Evolutionary conservation across 2,113 vertebrate species (phyloP).

Genomic region (Sprattus sprattus): DNA sequence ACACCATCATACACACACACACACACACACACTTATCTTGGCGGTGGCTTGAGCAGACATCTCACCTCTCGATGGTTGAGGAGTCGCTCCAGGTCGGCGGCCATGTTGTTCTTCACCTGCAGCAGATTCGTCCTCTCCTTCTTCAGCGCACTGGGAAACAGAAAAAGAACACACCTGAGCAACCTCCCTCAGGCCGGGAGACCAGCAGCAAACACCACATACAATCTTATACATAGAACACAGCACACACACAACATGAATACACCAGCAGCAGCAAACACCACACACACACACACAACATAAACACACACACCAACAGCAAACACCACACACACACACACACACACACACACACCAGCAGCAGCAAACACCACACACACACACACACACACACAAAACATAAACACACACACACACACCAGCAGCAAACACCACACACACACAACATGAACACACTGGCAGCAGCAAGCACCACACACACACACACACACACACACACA

Average conservation of each 20-base stretch:
- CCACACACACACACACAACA: not conserved
- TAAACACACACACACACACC: not conserved
- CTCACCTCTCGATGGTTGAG: constrained; percentile 93
- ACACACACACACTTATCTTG: too few species aligned
- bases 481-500: too few species aligned
- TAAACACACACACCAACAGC: not conserved
- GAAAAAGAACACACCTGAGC: constrained; percentile 16
- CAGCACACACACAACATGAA: not conserved
- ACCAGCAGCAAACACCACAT: not conserved
- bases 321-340: not conserved
- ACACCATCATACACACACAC: too few species aligned
- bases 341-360: not conserved
- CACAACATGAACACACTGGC: not conserved
- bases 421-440: not conserved
- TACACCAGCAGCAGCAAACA: not conserved
- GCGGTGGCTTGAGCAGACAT: too few species aligned
- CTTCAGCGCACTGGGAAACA: constrained; percentile 81
- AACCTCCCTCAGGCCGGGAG: not conserved
- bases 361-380: not conserved
- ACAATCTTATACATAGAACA: too few species aligned
- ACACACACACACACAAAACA: not conserved
- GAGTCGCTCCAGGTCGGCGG: constrained; percentile 90
- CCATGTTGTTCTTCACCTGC: constrained; percentile 94
- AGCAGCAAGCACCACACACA: not conserved
- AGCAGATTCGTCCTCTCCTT: constrained; percentile 85